Conservation (phyloP, 2,113 vertebrate species). For the Cottus gobio region DNA sequence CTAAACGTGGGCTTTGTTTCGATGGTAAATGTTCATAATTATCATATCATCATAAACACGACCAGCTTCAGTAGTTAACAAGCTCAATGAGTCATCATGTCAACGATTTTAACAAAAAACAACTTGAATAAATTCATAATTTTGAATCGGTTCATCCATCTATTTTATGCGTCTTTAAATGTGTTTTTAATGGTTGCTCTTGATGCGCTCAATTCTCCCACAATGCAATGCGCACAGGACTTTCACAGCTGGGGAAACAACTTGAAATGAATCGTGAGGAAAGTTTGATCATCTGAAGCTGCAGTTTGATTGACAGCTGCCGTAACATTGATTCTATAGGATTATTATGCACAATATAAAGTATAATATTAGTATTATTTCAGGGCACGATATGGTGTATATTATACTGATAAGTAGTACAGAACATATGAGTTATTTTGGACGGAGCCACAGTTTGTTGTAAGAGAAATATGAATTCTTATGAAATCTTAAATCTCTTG, state of each 20-base stretch:
- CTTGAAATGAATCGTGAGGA: not conserved
- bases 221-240: constrained; percentile 8
- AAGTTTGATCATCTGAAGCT: not conserved
- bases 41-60: not conserved
- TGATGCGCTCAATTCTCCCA: not conserved
- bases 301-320: not conserved
- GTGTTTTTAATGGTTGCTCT: not conserved
- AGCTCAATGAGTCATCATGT: not conserved
- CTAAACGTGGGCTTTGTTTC: not conserved
- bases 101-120: not conserved
- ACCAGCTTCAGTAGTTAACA: not conserved
- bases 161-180: not conserved
- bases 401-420: too few species aligned
- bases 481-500: not conserved
- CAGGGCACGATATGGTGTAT: too few species aligned
- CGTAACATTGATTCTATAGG: too few species aligned
- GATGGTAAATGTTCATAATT: not conserved
- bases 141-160: not conserved
- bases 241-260: not conserved
- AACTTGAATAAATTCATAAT: not conserved
- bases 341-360: too few species aligned
- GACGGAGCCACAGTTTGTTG: too few species aligned
- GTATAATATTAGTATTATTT: too few species aligned
- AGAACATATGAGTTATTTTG: too few species aligned
- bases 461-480: too few species aligned